Evolutionary conservation across 2,797 vertebrate species (phyloP).

Genomic region (Smutsia gigantea): DNA sequence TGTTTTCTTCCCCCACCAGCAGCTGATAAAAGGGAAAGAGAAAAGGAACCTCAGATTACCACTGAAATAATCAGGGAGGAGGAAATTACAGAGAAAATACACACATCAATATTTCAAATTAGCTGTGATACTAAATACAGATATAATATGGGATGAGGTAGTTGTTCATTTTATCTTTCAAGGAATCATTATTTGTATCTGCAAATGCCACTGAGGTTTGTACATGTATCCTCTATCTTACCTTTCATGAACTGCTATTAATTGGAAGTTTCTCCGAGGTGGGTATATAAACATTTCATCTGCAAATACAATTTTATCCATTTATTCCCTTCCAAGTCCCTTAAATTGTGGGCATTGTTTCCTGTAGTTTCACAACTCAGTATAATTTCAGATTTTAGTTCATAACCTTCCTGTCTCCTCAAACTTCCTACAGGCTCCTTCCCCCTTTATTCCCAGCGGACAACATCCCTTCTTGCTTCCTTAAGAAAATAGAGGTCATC

Average conservation of each 20-base stretch:
- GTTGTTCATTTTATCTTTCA: neutral
- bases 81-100: neutral
- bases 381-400: neutral
- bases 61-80: neutral
- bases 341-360: neutral
- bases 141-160: neutral
- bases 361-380: neutral
- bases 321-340: neutral
- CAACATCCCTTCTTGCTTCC: neutral
- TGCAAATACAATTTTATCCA: neutral
- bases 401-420: neutral
- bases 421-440: fast-evolving
- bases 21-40: neutral
- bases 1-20: neutral
- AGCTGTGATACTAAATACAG: neutral
- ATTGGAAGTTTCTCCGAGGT: neutral
- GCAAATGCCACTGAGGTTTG: neutral
- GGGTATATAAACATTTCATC: neutral
- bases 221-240: neutral
- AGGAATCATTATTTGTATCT: neutral
- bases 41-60: neutral
- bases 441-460: neutral
- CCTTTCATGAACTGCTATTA: neutral
- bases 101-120: neutral
- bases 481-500: neutral